Percentiles rank a stretch among this genome's conserved stretches.
Conservation (phyloP, 2,797 vertebrate species). For the Botia almorhae region DNA sequence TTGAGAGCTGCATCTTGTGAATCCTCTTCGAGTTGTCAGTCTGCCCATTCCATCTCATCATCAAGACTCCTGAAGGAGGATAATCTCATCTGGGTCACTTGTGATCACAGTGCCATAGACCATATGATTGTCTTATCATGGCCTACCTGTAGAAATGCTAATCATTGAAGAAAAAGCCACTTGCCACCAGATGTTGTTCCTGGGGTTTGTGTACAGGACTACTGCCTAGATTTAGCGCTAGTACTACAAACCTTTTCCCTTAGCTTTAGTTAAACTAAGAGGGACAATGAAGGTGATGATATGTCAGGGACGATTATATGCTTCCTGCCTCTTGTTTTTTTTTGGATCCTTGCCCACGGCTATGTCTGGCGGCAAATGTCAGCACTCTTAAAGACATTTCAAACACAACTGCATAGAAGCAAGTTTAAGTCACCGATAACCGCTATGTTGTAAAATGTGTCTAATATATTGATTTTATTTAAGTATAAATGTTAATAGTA, state of each 20-base stretch:
- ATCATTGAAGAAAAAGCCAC: slow-evolving; percentile 81
- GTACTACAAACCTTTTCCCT: slow-evolving; percentile 45
- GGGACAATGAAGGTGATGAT: slow-evolving; percentile 72
- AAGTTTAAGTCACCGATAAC: slow-evolving; percentile 41
- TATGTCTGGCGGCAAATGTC: slow-evolving; percentile 66
- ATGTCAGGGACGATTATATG: slow-evolving; percentile 79
- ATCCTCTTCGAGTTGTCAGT: slow-evolving; percentile 23
- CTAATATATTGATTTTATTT: too few relatives aligned
- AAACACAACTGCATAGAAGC: slow-evolving; percentile 16
- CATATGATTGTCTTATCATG: slow-evolving; percentile 63
- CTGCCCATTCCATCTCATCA: slow-evolving; percentile 24
- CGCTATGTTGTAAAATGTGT: neutral
- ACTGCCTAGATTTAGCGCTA: slow-evolving; percentile 47
- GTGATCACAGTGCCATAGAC: slow-evolving; percentile 51
- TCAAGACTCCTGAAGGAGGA: slow-evolving; percentile 35
- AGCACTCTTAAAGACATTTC: slow-evolving; percentile 59
- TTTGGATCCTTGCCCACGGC: slow-evolving; percentile 68
- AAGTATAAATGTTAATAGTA: neutral
- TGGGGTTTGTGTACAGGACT: slow-evolving; percentile 42
- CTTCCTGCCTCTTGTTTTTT: slow-evolving; percentile 67
- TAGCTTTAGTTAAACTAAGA: slow-evolving; percentile 67
- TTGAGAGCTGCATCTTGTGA: neutral
- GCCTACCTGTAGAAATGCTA: slow-evolving; percentile 79
- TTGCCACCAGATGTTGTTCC: slow-evolving; percentile 77
- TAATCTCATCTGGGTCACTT: slow-evolving; percentile 50